Conservation (phyloP, 64 coral and sea anemone species). For the Dendronephthya gigantea region DNA sequence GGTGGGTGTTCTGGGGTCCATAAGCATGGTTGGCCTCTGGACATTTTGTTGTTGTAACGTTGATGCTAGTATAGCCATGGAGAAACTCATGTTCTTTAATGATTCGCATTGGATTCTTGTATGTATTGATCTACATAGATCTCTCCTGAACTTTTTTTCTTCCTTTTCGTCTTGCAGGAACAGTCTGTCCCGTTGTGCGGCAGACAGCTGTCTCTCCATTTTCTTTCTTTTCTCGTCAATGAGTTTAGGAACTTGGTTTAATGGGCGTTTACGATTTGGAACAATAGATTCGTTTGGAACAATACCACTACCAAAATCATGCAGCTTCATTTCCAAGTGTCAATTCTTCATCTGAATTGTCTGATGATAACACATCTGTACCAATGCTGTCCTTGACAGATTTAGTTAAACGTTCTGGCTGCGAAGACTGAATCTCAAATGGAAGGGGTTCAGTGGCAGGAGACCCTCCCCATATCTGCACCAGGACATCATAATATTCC, state of each 20-base stretch:
- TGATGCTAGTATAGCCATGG: too few relatives aligned
- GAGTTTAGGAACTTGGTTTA: neutral
- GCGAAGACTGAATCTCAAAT: neutral
- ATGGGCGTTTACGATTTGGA: neutral
- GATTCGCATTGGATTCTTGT: neutral
- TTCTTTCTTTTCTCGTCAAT: neutral
- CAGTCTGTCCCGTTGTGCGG: neutral
- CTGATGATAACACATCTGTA: neutral
- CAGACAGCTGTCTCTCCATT: slow-evolving; percentile 3
- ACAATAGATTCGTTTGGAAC: too few relatives aligned
- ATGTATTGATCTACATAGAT: neutral
- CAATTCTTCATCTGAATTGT: neutral
- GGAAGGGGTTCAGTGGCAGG: neutral
- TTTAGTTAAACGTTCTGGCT: neutral
- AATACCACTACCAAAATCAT: too few relatives aligned
- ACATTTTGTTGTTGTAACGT: too few relatives aligned
- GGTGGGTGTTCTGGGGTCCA: too few relatives aligned
- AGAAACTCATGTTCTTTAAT: neutral
- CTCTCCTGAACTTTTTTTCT: neutral
- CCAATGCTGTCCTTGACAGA: neutral
- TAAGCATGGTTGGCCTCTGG: too few relatives aligned
- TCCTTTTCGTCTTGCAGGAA: neutral
- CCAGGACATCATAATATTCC: neutral
- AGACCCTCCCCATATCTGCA: neutral
- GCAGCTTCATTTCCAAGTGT: too few relatives aligned